phyloP scores from a whole-genome alignment of 2,113 vertebrate species.

The Psammodynastes pulverulentus region DNA sequence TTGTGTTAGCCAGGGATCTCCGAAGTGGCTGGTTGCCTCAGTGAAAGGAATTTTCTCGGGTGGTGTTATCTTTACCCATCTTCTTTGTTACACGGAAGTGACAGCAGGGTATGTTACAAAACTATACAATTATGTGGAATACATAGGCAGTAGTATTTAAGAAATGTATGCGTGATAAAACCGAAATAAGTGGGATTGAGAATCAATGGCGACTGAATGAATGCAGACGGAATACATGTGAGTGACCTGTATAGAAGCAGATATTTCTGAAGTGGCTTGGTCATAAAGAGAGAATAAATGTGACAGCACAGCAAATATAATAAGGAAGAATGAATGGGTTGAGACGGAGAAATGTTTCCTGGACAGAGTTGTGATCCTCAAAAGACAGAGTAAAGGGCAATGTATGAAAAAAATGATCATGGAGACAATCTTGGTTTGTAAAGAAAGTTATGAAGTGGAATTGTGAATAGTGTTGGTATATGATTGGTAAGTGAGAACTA shows the following conservation, averaged over 20 bases:
- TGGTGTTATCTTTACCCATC: no score
- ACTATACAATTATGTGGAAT: not conserved
- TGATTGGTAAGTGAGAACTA: no score
- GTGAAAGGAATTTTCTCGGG: no score
- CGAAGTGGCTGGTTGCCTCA: no score
- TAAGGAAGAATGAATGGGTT: not conserved
- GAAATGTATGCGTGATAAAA: not conserved
- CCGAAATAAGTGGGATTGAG: not conserved
- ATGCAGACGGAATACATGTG: not conserved
- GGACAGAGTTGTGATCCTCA: not conserved
- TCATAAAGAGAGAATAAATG: not conserved
- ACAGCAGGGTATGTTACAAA: not conserved
- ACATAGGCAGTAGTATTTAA: not conserved
- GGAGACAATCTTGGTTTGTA: not conserved
- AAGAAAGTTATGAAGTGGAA: not conserved
- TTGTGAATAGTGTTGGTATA: not conserved
- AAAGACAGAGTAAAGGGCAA: not conserved
- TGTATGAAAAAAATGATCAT: not conserved
- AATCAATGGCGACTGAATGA: not conserved
- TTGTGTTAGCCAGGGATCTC: no score
- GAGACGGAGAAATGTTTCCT: not conserved
- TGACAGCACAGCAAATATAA: not conserved
- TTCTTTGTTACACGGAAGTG: not conserved
- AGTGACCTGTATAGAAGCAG: not conserved
- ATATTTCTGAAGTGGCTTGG: not conserved